A percentile compares a stretch with the other conserved stretches of the same genome.
phyloP scores from a whole-genome alignment of 2,888 invertebrate species.

The Lepidocyrtoides sp. region DNA sequence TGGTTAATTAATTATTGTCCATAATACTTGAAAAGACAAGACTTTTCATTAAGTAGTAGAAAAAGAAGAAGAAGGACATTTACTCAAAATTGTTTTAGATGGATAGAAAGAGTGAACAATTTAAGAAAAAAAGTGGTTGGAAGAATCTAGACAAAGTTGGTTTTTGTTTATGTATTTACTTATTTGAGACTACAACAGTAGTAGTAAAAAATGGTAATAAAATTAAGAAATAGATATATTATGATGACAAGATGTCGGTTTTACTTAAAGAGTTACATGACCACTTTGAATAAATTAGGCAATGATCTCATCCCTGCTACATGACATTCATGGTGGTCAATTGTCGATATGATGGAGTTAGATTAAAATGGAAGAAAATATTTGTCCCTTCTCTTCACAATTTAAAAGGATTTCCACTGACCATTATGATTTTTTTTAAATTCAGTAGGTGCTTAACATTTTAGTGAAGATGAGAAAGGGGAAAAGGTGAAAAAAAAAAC shows the following conservation, averaged over 20 bases:
- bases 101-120: too few species aligned
- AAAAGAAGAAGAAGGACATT: background rate
- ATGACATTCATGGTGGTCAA: background rate
- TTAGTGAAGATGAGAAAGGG: too few species aligned
- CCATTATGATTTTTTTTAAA: too few species aligned
- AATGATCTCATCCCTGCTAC: slow-evolving; percentile 34
- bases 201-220: slow-evolving; percentile 40
- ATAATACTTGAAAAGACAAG: background rate
- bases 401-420: too few species aligned
- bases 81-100: background rate
- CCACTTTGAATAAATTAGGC: slow-evolving; percentile 28
- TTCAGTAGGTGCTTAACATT: too few species aligned
- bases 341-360: background rate
- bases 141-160: slow-evolving; percentile 60
- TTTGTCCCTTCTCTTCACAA: too few species aligned
- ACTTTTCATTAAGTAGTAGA: slow-evolving; percentile 1
- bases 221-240: slow-evolving; percentile 43
- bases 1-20: background rate
- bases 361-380: too few species aligned
- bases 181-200: slow-evolving; percentile 27
- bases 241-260: slow-evolving; percentile 43
- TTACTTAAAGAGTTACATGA: background rate
- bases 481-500: too few species aligned
- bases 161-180: slow-evolving; percentile 47
- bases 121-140: slow-evolving; percentile 13